phyloP scores from a whole-genome alignment of 2,797 vertebrate species.

The Ctenosaura bakeri region DNA sequence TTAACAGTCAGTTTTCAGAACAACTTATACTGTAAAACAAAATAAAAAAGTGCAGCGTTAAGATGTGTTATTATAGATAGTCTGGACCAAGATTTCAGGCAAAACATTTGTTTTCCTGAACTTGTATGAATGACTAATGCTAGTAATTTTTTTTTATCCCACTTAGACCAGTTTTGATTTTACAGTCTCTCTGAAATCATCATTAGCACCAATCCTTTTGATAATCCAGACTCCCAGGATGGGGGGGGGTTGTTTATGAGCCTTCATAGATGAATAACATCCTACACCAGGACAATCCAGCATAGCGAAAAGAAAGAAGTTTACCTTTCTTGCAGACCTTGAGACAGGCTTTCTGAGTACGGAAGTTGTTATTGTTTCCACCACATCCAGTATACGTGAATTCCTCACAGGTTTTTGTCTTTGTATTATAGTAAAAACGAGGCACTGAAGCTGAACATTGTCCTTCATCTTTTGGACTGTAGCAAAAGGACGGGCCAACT shows the following conservation, averaged over 20 bases:
- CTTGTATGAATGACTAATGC: no score
- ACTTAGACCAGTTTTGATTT: no score
- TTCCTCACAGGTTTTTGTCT: conserved; percentile 84
- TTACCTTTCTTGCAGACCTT: conserved; percentile 87
- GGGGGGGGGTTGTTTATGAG: background rate
- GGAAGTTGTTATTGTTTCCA: conserved; percentile 93
- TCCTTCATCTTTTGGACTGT: conserved; percentile 88
- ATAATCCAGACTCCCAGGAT: background rate
- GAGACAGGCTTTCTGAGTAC: conserved; percentile 82
- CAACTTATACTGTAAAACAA: background rate
- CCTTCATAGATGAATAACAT: background rate
- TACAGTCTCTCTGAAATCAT: background rate
- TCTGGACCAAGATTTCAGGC: no score
- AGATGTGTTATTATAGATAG: background rate
- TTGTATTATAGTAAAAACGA: conserved; percentile 90
- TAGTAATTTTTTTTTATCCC: no score
- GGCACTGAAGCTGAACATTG: conserved; percentile 87
- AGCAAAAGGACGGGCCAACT: conserved; percentile 88
- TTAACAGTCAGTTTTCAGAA: background rate
- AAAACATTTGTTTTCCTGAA: no score
- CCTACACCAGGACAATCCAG: background rate
- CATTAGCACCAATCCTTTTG: background rate
- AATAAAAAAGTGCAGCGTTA: background rate
- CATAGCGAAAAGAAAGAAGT: background rate
- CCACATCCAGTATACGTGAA: conserved; percentile 92